Percentiles rank a stretch among this genome's conserved stretches.
Evolutionary conservation across 2,888 invertebrate species (phyloP).

Genomic region (Cistogaster globosa): DNA sequence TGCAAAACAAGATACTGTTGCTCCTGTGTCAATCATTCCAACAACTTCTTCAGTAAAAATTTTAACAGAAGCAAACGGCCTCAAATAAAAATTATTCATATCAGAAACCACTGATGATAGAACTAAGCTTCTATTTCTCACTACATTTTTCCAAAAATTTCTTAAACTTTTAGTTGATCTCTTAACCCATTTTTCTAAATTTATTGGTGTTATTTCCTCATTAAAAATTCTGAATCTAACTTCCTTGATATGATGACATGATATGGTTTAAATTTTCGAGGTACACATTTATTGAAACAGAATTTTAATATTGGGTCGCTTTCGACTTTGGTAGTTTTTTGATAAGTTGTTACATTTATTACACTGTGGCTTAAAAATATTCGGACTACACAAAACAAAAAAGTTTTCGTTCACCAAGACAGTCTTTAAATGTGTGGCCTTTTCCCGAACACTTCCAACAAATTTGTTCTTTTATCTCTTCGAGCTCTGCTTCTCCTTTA

Average conservation of each 20-base stretch:
- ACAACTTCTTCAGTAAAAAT: slow-evolving; percentile 12
- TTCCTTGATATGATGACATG: neutral
- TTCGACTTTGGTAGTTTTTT: slow-evolving; percentile 12
- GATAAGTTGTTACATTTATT: neutral
- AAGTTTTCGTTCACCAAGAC: neutral
- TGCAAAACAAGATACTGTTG: slow-evolving; percentile 18
- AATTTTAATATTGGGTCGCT: neutral
- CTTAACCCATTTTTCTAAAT: neutral
- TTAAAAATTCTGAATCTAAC: slow-evolving; percentile 16
- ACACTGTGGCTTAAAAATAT: slow-evolving; percentile 9
- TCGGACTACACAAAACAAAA: neutral
- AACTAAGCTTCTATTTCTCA: neutral
- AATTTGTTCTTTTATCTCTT: neutral
- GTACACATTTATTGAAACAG: too few species aligned
- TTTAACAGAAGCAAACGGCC: slow-evolving; percentile 1
- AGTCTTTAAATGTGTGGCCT: neutral
- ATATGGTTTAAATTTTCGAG: neutral
- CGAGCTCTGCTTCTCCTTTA: neutral
- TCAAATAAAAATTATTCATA: neutral
- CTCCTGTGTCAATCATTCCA: slow-evolving; percentile 28
- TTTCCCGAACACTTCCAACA: slow-evolving; percentile 2
- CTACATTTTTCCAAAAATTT: neutral
- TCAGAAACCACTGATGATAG: neutral
- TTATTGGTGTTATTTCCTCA: neutral
- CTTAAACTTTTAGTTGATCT: neutral